These are phyloP conservation scores for Scomber colias DNA, from an alignment of 2,113 vertebrate species.

Conservation along the genomic window DNA sequence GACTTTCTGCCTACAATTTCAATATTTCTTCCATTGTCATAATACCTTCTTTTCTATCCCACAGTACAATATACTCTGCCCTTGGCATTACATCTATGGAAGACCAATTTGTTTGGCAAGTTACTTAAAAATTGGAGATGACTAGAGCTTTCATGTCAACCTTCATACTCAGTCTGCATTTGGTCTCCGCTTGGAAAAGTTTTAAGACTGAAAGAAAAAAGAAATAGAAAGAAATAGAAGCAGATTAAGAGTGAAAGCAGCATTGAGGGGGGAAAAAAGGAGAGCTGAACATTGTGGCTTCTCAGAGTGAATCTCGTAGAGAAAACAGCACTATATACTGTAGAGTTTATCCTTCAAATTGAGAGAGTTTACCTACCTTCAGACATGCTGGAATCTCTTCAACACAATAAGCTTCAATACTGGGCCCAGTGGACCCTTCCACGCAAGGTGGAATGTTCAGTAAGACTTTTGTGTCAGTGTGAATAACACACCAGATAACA, in stretches of 20 bases:
- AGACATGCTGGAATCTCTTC: constrained; percentile 21
- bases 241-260: not conserved
- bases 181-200: not conserved
- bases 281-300: constrained; percentile 8
- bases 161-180: not conserved
- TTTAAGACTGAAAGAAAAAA: not conserved
- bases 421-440: not conserved
- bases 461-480: not conserved
- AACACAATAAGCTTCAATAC: not conserved
- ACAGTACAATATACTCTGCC: not conserved
- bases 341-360: constrained; percentile 40
- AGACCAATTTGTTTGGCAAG: constrained; percentile 34
- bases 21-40: not conserved
- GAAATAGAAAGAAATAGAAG: not conserved
- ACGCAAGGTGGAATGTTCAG: not conserved
- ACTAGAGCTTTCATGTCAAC: not conserved
- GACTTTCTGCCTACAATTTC: not conserved
- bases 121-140: not conserved
- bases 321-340: not conserved
- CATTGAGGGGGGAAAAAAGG: not conserved
- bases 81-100: constrained; percentile 6
- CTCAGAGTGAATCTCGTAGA: constrained; percentile 9
- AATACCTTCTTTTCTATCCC: not conserved
- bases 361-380: constrained; percentile 22
- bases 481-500: not conserved